Percentiles rank a stretch among this genome's conserved stretches.
phyloP scores from a whole-genome alignment of 2,797 vertebrate genomes.

The Ispidina lecontei region DNA sequence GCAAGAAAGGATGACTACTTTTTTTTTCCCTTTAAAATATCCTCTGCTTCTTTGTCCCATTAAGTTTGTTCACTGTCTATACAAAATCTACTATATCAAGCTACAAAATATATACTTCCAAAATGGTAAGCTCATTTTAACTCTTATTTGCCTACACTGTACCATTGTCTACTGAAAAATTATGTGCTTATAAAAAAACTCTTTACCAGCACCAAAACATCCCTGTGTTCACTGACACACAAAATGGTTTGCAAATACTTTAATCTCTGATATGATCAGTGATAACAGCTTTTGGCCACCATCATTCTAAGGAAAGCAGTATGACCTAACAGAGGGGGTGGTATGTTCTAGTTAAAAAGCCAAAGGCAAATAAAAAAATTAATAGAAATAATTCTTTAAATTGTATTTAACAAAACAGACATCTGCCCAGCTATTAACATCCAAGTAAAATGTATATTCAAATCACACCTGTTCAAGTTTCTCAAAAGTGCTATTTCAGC shows the following conservation, averaged over 20 bases:
- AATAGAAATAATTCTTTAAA: no score
- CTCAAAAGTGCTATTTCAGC: conserved; percentile 80
- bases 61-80: background rate
- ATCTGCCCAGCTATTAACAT: conserved; percentile 48
- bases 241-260: background rate
- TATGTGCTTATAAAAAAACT: background rate
- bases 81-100: background rate
- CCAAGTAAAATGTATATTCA: conserved; percentile 77
- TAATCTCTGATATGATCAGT: background rate
- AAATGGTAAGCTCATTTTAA: background rate
- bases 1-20: background rate
- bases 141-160: background rate
- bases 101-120: background rate
- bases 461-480: conserved; percentile 78
- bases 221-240: background rate
- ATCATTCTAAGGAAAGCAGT: background rate
- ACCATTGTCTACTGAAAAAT: background rate
- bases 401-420: conserved; percentile 7
- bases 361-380: background rate
- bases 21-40: background rate
- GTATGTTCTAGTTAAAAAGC: background rate
- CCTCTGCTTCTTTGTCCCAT: background rate
- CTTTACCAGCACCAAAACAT: background rate
- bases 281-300: background rate
- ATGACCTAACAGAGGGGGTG: background rate